Evolutionary conservation across 2,888 invertebrate genomes (phyloP).

Genomic region (Spilosoma lubricipeda): DNA sequence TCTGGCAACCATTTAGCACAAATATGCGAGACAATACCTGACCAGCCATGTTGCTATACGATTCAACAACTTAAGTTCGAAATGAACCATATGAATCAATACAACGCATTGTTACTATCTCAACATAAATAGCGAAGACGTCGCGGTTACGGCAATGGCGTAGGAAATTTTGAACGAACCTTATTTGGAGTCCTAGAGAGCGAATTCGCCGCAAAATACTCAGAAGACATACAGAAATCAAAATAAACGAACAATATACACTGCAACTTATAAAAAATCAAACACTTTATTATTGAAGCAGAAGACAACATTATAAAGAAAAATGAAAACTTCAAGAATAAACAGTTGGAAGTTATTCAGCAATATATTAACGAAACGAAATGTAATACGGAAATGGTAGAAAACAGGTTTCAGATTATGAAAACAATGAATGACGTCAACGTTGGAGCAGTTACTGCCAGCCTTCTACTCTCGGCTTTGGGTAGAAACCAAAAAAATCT

Average conservation of each 20-base stretch:
- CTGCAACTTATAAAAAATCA: constrained; percentile 15
- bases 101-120: constrained; percentile 14
- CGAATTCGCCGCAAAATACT: constrained; percentile 1
- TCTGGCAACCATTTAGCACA: constrained; percentile 10
- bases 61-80: constrained; percentile 12
- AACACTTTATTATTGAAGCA: constrained; percentile 12
- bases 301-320: constrained; percentile 8
- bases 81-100: constrained; percentile 11
- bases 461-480: not conserved
- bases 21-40: constrained; percentile 13
- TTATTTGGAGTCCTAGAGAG: constrained; percentile 11
- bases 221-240: constrained; percentile 10
- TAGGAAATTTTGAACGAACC: constrained; percentile 10
- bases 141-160: constrained; percentile 9
- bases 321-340: constrained; percentile 1
- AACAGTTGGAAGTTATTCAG: not conserved
- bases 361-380: no score
- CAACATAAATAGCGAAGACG: constrained; percentile 13
- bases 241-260: no score
- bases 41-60: constrained; percentile 11
- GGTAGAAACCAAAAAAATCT: constrained; percentile 2
- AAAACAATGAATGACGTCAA: no score
- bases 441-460: not conserved
- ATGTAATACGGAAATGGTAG: no score
- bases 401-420: no score